These are phyloP conservation scores for Phalanger gymnotis DNA, from an alignment of 2,797 vertebrate genomes.

Conservation along the genomic window DNA sequence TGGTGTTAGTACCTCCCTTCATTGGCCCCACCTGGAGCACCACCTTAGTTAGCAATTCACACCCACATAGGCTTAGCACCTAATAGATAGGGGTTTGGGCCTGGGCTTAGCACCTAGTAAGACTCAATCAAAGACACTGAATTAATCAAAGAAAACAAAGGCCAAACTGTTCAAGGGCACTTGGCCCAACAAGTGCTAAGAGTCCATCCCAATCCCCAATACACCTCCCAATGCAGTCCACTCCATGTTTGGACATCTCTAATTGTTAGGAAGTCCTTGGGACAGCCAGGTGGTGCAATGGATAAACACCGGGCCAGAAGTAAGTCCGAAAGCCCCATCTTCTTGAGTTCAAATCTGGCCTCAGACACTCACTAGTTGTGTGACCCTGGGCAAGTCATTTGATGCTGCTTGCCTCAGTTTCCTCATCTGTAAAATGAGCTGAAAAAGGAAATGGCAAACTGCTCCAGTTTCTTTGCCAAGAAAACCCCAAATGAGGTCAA, in stretches of 20 bases:
- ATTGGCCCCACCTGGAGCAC: too few species aligned
- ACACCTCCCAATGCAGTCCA: not conserved
- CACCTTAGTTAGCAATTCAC: too few species aligned
- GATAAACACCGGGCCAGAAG: not conserved
- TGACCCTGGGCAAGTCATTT: not conserved
- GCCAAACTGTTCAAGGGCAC: too few species aligned
- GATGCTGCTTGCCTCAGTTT: not conserved
- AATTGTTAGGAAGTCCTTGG: not conserved
- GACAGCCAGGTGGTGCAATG: not conserved
- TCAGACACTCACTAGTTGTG: not conserved
- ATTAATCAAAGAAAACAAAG: too few species aligned
- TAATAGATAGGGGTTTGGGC: too few species aligned
- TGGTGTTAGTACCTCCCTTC: too few species aligned
- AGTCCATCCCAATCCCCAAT: too few species aligned
- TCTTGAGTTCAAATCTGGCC: not conserved
- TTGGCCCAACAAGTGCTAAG: too few species aligned
- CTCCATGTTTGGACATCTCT: not conserved
- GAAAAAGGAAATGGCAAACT: not conserved
- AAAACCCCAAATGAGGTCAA: not conserved
- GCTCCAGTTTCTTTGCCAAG: not conserved
- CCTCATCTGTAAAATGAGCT: not conserved
- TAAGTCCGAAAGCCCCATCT: not conserved
- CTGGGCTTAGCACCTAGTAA: too few species aligned
- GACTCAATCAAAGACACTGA: too few species aligned
- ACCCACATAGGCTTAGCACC: too few species aligned